These are phyloP conservation scores for Rhysida immarginata DNA, from an alignment of 1,140 invertebrate genomes.

Conservation along the genomic window DNA sequence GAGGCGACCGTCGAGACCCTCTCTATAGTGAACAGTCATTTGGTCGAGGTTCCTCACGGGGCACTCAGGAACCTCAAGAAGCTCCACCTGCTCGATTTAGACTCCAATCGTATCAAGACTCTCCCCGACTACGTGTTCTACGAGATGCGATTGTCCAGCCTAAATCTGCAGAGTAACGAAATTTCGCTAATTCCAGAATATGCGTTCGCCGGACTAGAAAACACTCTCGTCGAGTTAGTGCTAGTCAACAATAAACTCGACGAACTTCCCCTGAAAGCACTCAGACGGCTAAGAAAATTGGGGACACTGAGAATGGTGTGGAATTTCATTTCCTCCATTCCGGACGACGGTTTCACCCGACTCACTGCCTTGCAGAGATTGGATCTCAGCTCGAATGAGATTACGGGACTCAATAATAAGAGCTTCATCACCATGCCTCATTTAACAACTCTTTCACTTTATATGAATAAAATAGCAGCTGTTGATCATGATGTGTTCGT, in stretches of 20 bases:
- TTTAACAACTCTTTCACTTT: constrained; percentile 59
- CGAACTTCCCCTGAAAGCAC: constrained; percentile 58
- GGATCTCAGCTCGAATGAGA: constrained; percentile 73
- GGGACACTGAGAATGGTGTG: constrained; percentile 56
- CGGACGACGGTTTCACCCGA: constrained; percentile 50
- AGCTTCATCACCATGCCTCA: constrained; percentile 63
- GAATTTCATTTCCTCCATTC: constrained; percentile 60
- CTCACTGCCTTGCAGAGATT: constrained; percentile 54
- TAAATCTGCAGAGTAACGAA: constrained; percentile 70
- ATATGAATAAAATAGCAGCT: constrained; percentile 61
- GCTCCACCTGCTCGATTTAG: constrained; percentile 61
- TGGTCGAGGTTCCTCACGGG: constrained; percentile 62
- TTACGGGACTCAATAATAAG: constrained; percentile 51
- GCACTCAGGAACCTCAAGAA: constrained; percentile 53
- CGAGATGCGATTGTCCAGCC: constrained; percentile 57
- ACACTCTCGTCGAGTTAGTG: constrained; percentile 60
- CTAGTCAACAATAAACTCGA: constrained; percentile 70
- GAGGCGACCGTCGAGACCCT: constrained; percentile 60
- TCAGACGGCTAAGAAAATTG: constrained; percentile 55
- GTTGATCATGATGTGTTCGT: constrained; percentile 61
- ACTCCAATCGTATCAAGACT: constrained; percentile 64
- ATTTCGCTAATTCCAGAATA: constrained; percentile 49
- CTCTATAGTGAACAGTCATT: constrained; percentile 59
- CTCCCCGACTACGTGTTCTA: constrained; percentile 74
- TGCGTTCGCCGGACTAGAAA: constrained; percentile 65